These are phyloP conservation scores for Drosophila triauraria DNA, from an alignment of 1,140 invertebrate genomes.

Conservation along the genomic window DNA sequence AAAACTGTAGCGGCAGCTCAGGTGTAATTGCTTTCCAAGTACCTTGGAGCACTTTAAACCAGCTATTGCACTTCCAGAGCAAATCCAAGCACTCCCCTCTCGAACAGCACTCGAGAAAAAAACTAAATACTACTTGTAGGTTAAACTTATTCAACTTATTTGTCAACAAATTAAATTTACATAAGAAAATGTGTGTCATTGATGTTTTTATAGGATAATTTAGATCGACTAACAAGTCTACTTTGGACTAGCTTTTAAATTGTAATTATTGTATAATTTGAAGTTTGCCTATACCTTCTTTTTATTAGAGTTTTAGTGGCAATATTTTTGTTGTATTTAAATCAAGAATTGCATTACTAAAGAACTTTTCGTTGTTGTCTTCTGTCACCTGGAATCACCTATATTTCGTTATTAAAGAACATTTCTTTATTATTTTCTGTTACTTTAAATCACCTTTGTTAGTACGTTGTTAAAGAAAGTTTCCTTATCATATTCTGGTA, in stretches of 20 bases:
- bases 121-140: neutral
- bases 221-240: no score
- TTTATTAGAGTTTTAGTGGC: no score
- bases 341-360: neutral
- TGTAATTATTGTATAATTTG: no score
- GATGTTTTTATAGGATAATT: no score
- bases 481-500: neutral
- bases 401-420: neutral
- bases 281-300: no score
- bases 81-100: neutral
- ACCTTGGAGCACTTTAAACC: constrained; percentile 5
- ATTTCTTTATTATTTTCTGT: neutral
- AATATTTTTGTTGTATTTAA: neutral
- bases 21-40: constrained; percentile 35
- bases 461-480: neutral
- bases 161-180: no score
- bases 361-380: neutral
- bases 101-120: constrained; percentile 9
- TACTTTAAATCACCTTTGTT: neutral
- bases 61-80: constrained; percentile 13
- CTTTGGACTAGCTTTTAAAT: no score
- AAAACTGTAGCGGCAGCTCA: constrained; percentile 20
- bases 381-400: neutral
- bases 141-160: no score
- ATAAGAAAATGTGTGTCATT: no score